A percentile compares a stretch with the other conserved stretches of the same genome.
These are phyloP conservation scores for Geodia barretti DNA, from an alignment of 37 sponge, comb jelly and placozoan genomes.

Conservation along the genomic window DNA sequence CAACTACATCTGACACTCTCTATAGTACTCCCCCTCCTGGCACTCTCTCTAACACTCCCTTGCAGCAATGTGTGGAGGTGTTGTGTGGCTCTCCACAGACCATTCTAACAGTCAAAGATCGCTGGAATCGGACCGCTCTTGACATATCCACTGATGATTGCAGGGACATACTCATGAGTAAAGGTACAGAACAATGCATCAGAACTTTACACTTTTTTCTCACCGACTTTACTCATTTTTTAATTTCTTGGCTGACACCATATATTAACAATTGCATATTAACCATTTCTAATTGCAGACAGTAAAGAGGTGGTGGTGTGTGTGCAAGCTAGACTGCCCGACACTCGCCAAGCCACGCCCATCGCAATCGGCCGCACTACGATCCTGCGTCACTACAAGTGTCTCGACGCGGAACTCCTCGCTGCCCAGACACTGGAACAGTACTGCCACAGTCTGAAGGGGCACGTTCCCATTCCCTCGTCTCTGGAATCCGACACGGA, in stretches of 20 bases:
- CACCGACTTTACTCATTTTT: background rate
- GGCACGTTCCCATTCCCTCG: background rate
- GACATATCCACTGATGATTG: slow-evolving; percentile 63
- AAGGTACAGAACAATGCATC: no score
- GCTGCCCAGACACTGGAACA: slow-evolving; percentile 28
- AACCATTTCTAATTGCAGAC: no score
- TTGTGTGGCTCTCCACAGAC: slow-evolving; percentile 61
- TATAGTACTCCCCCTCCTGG: no score
- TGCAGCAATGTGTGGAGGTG: slow-evolving; percentile 65
- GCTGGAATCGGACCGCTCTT: slow-evolving; percentile 64
- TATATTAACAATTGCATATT: no score
- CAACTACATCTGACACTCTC: no score
- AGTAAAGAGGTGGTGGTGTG: background rate
- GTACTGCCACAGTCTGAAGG: slow-evolving; percentile 39
- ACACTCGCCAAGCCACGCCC: background rate
- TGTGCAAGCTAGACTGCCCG: background rate
- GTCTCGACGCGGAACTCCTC: slow-evolving; percentile 42
- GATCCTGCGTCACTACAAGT: slow-evolving; percentile 37
- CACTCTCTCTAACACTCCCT: no score
- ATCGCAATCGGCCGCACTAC: slow-evolving; percentile 19
- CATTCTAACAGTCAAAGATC: slow-evolving; percentile 36
- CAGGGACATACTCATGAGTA: slow-evolving; percentile 48
- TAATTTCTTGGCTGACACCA: no score
- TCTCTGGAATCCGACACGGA: no score
- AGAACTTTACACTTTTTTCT: background rate